Conservation (phyloP, 2,113 vertebrate genomes). For the Pardalotus punctatus region DNA sequence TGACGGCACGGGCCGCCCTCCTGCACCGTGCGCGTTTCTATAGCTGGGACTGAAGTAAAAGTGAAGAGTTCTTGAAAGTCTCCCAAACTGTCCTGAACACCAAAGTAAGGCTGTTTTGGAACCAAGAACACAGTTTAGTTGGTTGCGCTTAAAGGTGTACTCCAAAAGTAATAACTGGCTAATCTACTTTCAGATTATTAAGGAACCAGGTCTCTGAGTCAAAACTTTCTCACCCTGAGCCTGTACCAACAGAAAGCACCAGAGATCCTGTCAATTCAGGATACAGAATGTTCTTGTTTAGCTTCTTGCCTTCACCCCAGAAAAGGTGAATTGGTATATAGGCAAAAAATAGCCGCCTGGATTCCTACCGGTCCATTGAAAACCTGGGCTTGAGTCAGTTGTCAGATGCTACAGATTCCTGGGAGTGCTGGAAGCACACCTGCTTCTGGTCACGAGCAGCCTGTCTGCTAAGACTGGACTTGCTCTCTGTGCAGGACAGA, state of each 20-base stretch:
- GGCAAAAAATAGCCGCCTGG: neutral
- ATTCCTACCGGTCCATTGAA: neutral
- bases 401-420: neutral
- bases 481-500: neutral
- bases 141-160: neutral
- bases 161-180: neutral
- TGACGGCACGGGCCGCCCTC: too few relatives aligned
- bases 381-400: neutral
- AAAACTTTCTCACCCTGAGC: neutral
- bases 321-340: neutral
- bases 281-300: neutral
- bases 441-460: neutral
- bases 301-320: neutral
- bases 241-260: neutral
- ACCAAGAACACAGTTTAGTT: neutral
- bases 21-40: neutral
- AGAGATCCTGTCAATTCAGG: neutral
- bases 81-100: neutral
- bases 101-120: neutral
- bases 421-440: neutral
- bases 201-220: neutral
- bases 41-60: neutral
- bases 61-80: neutral
- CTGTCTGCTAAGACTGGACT: neutral
- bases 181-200: neutral